Conservation (phyloP, 2,888 invertebrate genomes). For the Odontomyia ornata region DNA sequence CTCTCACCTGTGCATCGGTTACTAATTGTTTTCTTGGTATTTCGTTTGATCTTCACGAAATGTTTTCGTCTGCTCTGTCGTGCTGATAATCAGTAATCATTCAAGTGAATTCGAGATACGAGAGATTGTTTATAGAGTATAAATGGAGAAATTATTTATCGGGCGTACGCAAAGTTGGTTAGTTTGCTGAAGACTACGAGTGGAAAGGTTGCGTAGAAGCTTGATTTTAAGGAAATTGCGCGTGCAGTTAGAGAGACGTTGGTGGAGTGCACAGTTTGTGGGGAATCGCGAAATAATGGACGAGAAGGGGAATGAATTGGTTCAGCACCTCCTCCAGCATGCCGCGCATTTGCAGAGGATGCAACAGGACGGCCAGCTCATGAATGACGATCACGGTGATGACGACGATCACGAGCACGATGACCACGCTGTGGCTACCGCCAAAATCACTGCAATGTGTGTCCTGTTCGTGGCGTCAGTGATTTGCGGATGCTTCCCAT, state of each 20-base stretch:
- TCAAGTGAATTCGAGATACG: not conserved
- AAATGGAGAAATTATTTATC: constrained; percentile 5
- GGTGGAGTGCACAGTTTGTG: not conserved
- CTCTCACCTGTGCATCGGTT: constrained; percentile 3
- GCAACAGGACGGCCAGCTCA: constrained; percentile 17
- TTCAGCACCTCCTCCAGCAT: constrained; percentile 21
- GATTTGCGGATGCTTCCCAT: constrained; percentile 77
- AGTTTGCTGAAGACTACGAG: not conserved
- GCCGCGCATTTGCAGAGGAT: not conserved
- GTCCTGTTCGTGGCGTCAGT: constrained; percentile 80
- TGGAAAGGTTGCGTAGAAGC: not conserved
- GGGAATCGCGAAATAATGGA: constrained; percentile 6
- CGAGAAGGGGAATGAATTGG: constrained; percentile 3
- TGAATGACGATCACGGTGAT: constrained; percentile 19
- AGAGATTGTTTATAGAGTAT: constrained; percentile 3
- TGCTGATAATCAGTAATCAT: constrained; percentile 16
- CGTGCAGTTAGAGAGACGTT: not conserved
- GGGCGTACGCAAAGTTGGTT: not conserved
- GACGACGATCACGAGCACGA: constrained; percentile 43
- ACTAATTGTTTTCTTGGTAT: not conserved
- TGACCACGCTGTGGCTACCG: constrained; percentile 66
- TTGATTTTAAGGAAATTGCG: not conserved
- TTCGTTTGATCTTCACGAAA: not conserved
- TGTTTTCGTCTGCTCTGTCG: not conserved
- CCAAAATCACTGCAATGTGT: constrained; percentile 82